Base-by-base conservation (phyloP, 2,797 vertebrate species). In the Philypnodon macrostomus region DNA sequence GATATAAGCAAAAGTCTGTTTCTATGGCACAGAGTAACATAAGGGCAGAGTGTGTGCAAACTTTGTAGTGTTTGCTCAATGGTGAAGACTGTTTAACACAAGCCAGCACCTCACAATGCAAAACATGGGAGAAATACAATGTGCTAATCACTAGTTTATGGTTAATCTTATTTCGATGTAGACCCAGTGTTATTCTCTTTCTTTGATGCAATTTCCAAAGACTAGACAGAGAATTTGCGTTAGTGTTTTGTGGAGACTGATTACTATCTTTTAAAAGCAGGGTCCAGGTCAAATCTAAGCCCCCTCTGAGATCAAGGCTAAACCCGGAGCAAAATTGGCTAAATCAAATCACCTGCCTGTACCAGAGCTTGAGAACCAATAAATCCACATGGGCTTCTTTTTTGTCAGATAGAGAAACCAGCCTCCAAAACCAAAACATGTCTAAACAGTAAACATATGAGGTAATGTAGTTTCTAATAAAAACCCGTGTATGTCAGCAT, bases 21-120 rank as follows among this genome's bases (percentile, higher is more conserved):
- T 2, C 11, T 29, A 1, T 2, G n/a, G 7, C 15, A 5, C 13
- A 27, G 41, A 34, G 13, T 26, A 15, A 17, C 27, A 26, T 24
- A 41, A 46, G 1, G 23, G 23, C 13, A 4, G 0, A 29, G 4
- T 9, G 15, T 42, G 17, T 29, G 19, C 32, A 29, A 12, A 46
- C 17, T 15, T 38, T 42, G 38, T 24, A 3, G 12, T 18, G 48
- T 70, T 63, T 63, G 47, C 13, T 13, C 5, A 18, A 39, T 44
- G 42, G 15, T 48, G 50, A 13, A 30, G 17, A 17, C 26, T 18
- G 6, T 30, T 44, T 18, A 11, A 44, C 15, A 15, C 15, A 18
- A 41, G 40, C 18, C 40, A 29, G 14, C 40, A 17, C 6, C 40
- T 14, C 26, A 44, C 11, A 9, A 26, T 16, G 29, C 14, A 42